Base-by-base conservation (phyloP, 2,888 invertebrate species). In the Ophioninae sp. region DNA sequence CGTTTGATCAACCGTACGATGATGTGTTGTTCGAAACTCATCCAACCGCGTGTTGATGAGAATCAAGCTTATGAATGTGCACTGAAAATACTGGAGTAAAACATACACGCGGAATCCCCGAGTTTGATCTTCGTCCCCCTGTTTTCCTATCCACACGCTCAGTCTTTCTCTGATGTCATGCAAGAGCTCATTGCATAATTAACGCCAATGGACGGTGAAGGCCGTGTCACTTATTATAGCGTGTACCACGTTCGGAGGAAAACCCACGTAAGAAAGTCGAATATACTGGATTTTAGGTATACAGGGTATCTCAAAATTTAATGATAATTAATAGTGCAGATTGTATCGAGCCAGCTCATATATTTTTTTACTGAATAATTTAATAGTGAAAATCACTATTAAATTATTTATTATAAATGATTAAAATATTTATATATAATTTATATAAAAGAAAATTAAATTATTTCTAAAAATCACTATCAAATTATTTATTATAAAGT, bases 171-270 rank as follows among this genome's bases (percentile, higher is more conserved):
- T 90, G 88, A 90, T 90, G 90, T 90, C 89, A 90, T 87, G 86
- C 86, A 79, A 87, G 84, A 73, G 83, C 73, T 83, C 82, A 87
- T 91, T 91, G 88, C 90, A 91, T 91, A 91, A 91, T 90, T 89
- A 88, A 88, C 86, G 87, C 89, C 89, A 90, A 91, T 88, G 88
- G 88, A 89, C 88, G 87, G 82, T 77, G 88, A 89, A 90, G 90
- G 90, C 89, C 91, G 89, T 86, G 86, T 86, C 87, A 88, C 87
- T 88, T 88, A 86, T 86, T 86, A 85, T 83, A 85, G 83, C 81
- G 78, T 71, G 71, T 79, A 75, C 73, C 59, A 68, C 56, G 86
- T 87, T 88, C 85, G 78, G 83, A 89, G 89, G 89, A 88, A 91
- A 91, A 89, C 88, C 89, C 88, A 88, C 87, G 85, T 84, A 86